Conservation (phyloP, 2,113 vertebrate species). For the Actenoides hombroni region DNA sequence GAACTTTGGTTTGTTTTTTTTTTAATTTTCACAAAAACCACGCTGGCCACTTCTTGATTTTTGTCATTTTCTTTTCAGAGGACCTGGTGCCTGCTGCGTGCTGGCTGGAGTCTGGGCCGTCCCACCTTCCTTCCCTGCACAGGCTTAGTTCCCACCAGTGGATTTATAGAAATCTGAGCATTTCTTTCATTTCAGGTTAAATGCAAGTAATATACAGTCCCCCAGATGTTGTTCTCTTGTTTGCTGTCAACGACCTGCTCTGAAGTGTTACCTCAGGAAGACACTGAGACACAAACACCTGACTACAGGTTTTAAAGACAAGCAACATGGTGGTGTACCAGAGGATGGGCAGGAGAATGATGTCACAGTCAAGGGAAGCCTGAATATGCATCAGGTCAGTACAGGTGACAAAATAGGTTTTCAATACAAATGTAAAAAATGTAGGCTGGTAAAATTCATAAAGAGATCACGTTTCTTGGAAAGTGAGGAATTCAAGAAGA, state of each 20-base stretch:
- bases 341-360: neutral
- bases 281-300: neutral
- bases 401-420: neutral
- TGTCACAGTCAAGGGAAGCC: neutral
- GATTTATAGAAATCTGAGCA: neutral
- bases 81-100: neutral
- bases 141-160: neutral
- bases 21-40: neutral
- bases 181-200: neutral
- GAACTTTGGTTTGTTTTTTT: neutral
- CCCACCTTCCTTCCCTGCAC: neutral
- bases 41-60: conserved; percentile 32
- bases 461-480: neutral
- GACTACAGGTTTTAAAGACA: neutral
- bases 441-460: neutral
- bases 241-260: neutral
- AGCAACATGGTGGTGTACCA: neutral
- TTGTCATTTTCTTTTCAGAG: neutral
- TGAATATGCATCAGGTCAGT: neutral
- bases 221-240: neutral
- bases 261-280: neutral
- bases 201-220: neutral
- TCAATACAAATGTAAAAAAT: neutral
- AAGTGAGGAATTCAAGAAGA: neutral
- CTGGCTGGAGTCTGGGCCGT: neutral